phyloP scores from a whole-genome alignment of 2,113 vertebrate genomes.

The Gopherus evgoodei region DNA sequence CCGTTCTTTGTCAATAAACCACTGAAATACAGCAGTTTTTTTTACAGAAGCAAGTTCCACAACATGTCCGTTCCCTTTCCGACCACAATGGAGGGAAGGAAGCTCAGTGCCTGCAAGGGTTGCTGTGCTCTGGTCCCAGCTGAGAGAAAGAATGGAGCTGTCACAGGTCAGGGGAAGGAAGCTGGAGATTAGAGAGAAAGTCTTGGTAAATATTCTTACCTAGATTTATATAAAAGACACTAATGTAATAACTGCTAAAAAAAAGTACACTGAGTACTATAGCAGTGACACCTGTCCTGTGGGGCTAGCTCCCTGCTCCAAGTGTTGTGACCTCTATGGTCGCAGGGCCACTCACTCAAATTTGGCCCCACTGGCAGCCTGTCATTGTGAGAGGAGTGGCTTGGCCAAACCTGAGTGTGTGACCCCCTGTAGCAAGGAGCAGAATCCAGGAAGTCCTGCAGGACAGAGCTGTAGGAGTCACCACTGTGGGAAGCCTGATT shows the following conservation, averaged over 20 bases:
- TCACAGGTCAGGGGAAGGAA: background rate
- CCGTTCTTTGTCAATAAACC: background rate
- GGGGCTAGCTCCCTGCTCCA: too few relatives aligned
- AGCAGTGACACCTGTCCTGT: too few relatives aligned
- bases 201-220: background rate
- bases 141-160: accelerated
- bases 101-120: background rate
- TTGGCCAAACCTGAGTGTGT: too few relatives aligned
- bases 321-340: too few relatives aligned
- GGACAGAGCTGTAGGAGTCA: too few relatives aligned
- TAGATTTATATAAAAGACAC: background rate
- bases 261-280: too few relatives aligned
- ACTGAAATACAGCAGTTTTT: background rate
- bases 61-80: background rate
- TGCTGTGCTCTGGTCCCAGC: background rate
- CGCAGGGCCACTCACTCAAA: too few relatives aligned
- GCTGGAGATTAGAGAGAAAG: background rate
- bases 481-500: too few relatives aligned
- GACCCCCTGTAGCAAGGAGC: too few relatives aligned
- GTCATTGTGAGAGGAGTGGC: too few relatives aligned
- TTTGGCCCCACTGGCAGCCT: too few relatives aligned
- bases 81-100: background rate
- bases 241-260: background rate
- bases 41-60: background rate
- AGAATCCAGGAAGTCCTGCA: too few relatives aligned